Evolutionary conservation across 2,797 vertebrate genomes (phyloP), one percentile per base, ranked within the genome.

Genomic region (Molossus molossus): DNA sequence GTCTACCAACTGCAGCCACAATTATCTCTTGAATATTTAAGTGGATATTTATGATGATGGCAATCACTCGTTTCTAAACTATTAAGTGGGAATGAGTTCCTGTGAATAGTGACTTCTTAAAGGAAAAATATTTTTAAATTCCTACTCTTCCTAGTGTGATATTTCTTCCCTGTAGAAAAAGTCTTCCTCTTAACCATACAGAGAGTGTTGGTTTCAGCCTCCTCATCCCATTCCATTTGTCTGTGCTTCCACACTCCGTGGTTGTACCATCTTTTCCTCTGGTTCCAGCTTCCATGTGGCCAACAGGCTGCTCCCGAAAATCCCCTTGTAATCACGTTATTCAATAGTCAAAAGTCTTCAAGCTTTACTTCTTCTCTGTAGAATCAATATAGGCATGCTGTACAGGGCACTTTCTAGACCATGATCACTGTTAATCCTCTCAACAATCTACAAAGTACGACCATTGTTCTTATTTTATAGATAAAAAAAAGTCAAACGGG

Each of bases 61-160:
- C 62, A 93, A 85, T 75, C 70, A 67, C 37, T 67, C 87, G 87
- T 96, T 96, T 97, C 94, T 84, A 96, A 97, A 93, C 93, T 85
- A 73, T 89, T 79, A 90, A 82, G 91, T 96, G 87, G 83, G 89
- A 94, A 84, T 91, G 60, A 93, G 84, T 96, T 91, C 90, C 96
- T 96, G 90, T 85, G 88, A 96, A 91, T 91, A 96, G 72, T 94
- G 96, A 94, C 96, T 86, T 91, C 88, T 96, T 92, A 62, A 73
- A 87, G 87, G 69, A 97, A 94, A 94, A 87, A 87, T 93, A 81
- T 95, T 97, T 94, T 96, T 79, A 97, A 97, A 94, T 94, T 90
- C 65, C 93, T 95, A 81, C 93, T 91, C 93, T 91, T 89, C 81
- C 84, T 92, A 55, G 58, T 27, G 29, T 40, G 58, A 80, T 91